Evolutionary conservation across 2,113 vertebrate species (phyloP).

Genomic region (Glaucomys volans): DNA sequence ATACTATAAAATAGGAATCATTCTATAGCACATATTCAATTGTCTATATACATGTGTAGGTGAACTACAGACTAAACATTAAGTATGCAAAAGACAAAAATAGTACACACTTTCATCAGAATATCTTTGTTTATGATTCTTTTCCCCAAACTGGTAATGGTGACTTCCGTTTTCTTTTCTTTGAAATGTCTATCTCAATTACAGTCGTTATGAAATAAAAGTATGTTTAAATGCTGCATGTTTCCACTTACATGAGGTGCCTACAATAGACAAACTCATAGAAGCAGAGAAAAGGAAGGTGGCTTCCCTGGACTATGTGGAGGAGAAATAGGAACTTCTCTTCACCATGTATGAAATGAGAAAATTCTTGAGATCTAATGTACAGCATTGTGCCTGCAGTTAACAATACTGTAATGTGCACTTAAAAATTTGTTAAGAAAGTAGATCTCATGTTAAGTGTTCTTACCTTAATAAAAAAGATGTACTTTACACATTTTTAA

Average conservation of each 20-base stretch:
- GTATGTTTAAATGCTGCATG: background rate
- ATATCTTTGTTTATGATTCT: background rate
- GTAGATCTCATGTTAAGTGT: background rate
- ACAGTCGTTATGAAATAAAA: background rate
- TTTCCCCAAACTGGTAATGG: background rate
- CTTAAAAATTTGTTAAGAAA: background rate
- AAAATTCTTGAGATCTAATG: background rate
- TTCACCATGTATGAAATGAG: background rate
- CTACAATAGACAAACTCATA: background rate
- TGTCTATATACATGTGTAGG: background rate
- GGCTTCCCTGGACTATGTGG: background rate
- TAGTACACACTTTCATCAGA: background rate
- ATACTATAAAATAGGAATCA: background rate
- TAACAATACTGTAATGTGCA: background rate
- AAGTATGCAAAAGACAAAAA: background rate
- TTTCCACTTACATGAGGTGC: background rate
- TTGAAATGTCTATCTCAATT: constrained; percentile 22
- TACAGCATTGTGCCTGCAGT: background rate
- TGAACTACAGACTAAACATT: background rate
- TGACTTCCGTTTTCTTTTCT: background rate
- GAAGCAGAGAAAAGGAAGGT: background rate
- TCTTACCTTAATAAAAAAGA: background rate
- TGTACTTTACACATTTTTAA: background rate
- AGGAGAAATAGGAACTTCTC: accelerated
- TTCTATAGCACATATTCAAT: background rate